Conservation (phyloP, 2,888 invertebrate genomes). For the Cloeon dipterum region DNA sequence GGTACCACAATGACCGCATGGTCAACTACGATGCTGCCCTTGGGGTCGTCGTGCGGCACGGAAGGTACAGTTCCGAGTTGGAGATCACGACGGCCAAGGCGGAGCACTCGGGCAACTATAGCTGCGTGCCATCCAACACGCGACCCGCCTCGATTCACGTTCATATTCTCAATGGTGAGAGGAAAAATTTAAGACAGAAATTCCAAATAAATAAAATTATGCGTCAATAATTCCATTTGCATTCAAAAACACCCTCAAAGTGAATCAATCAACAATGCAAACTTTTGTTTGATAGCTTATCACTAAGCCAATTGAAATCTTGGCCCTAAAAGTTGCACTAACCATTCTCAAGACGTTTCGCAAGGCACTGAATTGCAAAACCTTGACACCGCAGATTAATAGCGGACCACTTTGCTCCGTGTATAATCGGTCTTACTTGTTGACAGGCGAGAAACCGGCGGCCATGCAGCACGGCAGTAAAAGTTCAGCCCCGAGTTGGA, state of each 20-base stretch:
- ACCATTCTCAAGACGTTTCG: too few relatives aligned
- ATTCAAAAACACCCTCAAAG: too few relatives aligned
- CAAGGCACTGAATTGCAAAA: too few relatives aligned
- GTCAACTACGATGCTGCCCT: conserved; percentile 19
- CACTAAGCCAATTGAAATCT: too few relatives aligned
- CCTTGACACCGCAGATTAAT: too few relatives aligned
- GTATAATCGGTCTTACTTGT: too few relatives aligned
- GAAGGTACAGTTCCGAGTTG: conserved; percentile 23
- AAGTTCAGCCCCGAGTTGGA: conserved; percentile 3
- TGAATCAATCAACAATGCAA: too few relatives aligned
- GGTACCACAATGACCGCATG: conserved; percentile 22
- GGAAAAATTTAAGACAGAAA: conserved; percentile 33
- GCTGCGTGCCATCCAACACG: conserved; percentile 58
- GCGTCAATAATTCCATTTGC: too few relatives aligned
- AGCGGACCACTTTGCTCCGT: too few relatives aligned
- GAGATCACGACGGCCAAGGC: conserved; percentile 26
- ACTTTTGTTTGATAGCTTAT: too few relatives aligned
- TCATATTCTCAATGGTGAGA: conserved; percentile 32
- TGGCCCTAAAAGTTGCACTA: too few relatives aligned
- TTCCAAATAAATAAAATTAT: conserved; percentile 1
- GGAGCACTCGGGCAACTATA: conserved; percentile 54
- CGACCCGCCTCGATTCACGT: conserved; percentile 49
- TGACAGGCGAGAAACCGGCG: conserved; percentile 49
- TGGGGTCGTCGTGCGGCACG: conserved; percentile 21
- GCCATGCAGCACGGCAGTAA: conserved; percentile 50